A percentile compares a stretch with the other conserved stretches of the same genome.
phyloP scores from a whole-genome alignment of 1,140 invertebrate genomes.

The Neodiprion fabricii region DNA sequence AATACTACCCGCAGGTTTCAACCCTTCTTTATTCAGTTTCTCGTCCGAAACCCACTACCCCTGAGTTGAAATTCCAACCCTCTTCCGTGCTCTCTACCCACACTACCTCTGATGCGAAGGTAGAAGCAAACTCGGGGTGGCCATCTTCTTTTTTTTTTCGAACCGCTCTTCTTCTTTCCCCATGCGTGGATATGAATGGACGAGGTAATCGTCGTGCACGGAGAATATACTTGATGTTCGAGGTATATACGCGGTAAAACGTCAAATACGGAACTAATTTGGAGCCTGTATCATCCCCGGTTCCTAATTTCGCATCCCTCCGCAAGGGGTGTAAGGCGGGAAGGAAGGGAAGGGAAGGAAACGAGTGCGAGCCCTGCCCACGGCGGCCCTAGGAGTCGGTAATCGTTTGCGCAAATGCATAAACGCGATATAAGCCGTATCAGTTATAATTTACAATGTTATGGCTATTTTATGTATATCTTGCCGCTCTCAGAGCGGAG shows the following conservation, averaged over 20 bases:
- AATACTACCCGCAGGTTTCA: conserved; percentile 55
- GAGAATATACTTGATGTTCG: not conserved
- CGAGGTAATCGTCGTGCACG: too few relatives aligned
- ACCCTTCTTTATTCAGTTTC: conserved; percentile 40
- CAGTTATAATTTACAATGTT: conserved; percentile 65
- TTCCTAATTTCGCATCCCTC: not conserved
- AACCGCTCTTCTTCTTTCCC: too few relatives aligned
- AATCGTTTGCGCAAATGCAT: conserved; percentile 37
- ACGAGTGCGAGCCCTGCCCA: not conserved
- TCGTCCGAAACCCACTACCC: not conserved
- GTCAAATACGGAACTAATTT: not conserved
- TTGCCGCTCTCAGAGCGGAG: conserved; percentile 43
- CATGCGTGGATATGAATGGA: too few relatives aligned
- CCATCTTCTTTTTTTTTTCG: not conserved
- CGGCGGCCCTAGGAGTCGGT: conserved; percentile 33
- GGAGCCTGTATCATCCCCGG: not conserved
- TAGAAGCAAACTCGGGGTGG: not conserved
- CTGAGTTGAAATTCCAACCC: not conserved
- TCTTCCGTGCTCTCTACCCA: not conserved
- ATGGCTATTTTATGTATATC: conserved; percentile 65
- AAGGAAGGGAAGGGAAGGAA: not conserved
- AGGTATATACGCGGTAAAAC: not conserved
- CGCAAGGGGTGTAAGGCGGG: not conserved
- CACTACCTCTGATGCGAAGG: not conserved
- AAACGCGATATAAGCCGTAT: conserved; percentile 58